Evolutionary conservation across 1,140 invertebrate genomes (phyloP).

Genomic region (Eupristina koningsbergeri): DNA sequence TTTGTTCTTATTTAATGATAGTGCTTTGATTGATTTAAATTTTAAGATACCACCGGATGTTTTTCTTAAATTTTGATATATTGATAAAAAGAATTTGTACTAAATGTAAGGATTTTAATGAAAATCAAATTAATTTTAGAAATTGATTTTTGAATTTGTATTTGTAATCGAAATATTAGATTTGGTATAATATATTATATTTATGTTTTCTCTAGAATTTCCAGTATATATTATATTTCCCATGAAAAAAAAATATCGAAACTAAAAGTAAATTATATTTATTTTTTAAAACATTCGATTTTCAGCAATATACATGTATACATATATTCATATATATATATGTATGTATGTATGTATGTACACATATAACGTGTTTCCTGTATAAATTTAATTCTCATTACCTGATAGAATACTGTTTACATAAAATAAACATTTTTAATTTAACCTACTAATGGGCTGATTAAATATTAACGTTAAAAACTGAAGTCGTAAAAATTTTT

Average conservation of each 20-base stretch:
- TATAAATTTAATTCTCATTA: not conserved
- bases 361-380: not conserved
- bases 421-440: not conserved
- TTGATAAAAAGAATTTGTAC: not conserved
- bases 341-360: too few species aligned
- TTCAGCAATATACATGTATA: too few species aligned
- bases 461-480: not conserved
- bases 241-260: not conserved
- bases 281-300: not conserved
- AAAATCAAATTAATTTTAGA: not conserved
- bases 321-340: too few species aligned
- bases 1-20: conserved; percentile 7
- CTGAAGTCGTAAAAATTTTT: not conserved
- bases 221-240: not conserved
- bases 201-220: too few species aligned
- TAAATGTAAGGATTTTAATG: not conserved
- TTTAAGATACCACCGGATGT: not conserved
- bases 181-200: too few species aligned
- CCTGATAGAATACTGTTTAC: not conserved
- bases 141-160: too few species aligned
- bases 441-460: not conserved
- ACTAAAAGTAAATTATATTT: not conserved
- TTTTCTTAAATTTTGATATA: not conserved
- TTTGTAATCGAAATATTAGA: too few species aligned
- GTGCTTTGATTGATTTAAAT: not conserved